Evolutionary conservation across 2,797 vertebrate genomes (phyloP).

Genomic region (Cyprinodon diabolis): DNA sequence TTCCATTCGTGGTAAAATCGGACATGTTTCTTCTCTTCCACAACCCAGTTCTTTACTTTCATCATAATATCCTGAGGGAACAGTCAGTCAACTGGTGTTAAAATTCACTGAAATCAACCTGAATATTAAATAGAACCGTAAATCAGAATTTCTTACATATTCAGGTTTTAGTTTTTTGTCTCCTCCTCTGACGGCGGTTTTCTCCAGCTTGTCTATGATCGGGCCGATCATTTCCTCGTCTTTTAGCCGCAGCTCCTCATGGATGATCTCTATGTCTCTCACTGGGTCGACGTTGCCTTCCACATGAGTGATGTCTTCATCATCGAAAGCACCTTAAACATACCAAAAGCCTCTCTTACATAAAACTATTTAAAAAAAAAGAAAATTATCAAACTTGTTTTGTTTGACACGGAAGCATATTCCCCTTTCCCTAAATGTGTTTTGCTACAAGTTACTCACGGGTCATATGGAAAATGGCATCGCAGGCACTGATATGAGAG

Average conservation of each 20-base stretch:
- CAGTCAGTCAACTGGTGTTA: slow-evolving; percentile 15
- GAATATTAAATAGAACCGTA: neutral
- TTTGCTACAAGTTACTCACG: slow-evolving; percentile 81
- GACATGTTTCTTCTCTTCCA: slow-evolving; percentile 95
- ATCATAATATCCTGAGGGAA: slow-evolving; percentile 92
- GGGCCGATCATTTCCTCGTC: slow-evolving; percentile 93
- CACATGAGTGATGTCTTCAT: slow-evolving; percentile 97
- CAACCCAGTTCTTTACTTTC: slow-evolving; percentile 95
- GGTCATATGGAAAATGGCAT: slow-evolving; percentile 96
- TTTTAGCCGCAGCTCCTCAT: slow-evolving; percentile 95
- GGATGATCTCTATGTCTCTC: slow-evolving; percentile 86
- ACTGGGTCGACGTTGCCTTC: slow-evolving; percentile 97
- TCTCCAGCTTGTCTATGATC: slow-evolving; percentile 95
- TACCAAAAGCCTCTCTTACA: slow-evolving; percentile 1
- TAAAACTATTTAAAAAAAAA: neutral
- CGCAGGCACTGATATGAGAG: slow-evolving; percentile 97
- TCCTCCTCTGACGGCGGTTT: slow-evolving; percentile 92
- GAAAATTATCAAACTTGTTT: neutral
- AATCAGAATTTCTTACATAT: slow-evolving; percentile 85
- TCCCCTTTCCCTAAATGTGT: neutral
- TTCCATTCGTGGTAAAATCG: slow-evolving; percentile 97
- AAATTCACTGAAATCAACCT: neutral
- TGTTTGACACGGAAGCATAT: neutral
- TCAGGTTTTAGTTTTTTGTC: slow-evolving; percentile 99
- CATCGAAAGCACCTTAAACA: slow-evolving; percentile 92